These are phyloP conservation scores for Pseudorectes ferrugineus DNA, from an alignment of 2,113 vertebrate species.

Conservation along the genomic window DNA sequence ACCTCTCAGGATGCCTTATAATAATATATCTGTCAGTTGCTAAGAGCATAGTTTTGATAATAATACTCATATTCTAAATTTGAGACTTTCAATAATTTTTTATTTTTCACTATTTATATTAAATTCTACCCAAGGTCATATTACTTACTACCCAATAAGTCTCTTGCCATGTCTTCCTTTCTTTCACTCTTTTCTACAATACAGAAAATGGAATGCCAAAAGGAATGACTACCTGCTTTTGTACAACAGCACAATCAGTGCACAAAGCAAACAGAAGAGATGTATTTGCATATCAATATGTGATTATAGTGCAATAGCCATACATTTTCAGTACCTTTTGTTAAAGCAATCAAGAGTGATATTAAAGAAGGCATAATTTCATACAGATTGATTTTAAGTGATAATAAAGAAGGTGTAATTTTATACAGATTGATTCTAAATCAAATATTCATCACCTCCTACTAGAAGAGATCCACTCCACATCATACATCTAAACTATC, in stretches of 20 bases:
- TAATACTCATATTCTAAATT: not conserved
- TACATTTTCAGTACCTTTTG: not conserved
- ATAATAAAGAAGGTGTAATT: not conserved
- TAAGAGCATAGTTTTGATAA: not conserved
- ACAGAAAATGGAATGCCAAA: not conserved
- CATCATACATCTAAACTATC: not conserved
- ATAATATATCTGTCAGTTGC: not conserved
- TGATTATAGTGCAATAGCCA: not conserved
- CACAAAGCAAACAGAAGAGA: not conserved
- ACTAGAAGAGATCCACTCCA: not conserved
- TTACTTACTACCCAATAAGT: not conserved
- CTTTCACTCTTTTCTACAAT: not conserved
- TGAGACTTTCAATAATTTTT: not conserved
- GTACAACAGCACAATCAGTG: not conserved
- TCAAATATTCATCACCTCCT: not conserved
- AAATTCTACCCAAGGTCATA: not conserved
- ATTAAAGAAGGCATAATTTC: not conserved
- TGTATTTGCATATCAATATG: not conserved
- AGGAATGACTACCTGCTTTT: not conserved
- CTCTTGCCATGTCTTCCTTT: not conserved
- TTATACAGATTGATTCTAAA: constrained; percentile 2
- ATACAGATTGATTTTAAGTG: not conserved
- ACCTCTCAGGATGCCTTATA: not conserved
- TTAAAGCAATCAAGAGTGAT: not conserved
- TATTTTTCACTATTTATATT: not conserved